Evolutionary conservation across 2,797 vertebrate species (phyloP).

Genomic region (Malacoctenus gilli): DNA sequence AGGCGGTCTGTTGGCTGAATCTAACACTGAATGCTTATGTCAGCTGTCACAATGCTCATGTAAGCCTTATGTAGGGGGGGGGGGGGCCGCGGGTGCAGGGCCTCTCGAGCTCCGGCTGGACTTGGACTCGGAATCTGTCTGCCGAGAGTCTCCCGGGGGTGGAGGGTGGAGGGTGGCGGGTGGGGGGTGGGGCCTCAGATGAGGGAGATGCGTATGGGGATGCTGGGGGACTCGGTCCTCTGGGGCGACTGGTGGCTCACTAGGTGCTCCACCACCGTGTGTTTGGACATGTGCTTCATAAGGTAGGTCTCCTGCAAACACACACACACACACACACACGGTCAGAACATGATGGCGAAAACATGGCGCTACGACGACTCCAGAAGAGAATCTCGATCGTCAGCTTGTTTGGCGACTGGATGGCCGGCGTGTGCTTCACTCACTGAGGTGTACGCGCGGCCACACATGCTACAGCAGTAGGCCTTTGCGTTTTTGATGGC

Average conservation of each 20-base stretch:
- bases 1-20: constrained; percentile 51
- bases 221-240: constrained; percentile 94
- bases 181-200: constrained; percentile 80
- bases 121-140: constrained; percentile 42
- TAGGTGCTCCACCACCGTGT: constrained; percentile 97
- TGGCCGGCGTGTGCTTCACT: constrained; percentile 69
- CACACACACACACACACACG: constrained; percentile 14
- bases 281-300: constrained; percentile 99
- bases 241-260: constrained; percentile 97
- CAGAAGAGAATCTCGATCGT: no score
- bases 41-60: constrained; percentile 75
- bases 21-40: constrained; percentile 64
- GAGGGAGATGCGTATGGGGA: constrained; percentile 97
- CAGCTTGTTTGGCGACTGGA: no score
- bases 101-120: constrained; percentile 51
- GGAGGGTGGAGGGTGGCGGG: no score
- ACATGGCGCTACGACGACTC: no score
- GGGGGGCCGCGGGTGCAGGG: constrained; percentile 67
- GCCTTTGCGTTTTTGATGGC: constrained; percentile 99
- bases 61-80: constrained; percentile 76
- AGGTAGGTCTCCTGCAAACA: constrained; percentile 93
- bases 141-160: constrained; percentile 48
- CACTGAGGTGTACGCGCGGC: constrained; percentile 96
- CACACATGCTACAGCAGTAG: constrained; percentile 99
- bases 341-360: no score